These are phyloP conservation scores for Sciurus vulgaris DNA, from an alignment of 2,797 vertebrate genomes.

Conservation along the genomic window DNA sequence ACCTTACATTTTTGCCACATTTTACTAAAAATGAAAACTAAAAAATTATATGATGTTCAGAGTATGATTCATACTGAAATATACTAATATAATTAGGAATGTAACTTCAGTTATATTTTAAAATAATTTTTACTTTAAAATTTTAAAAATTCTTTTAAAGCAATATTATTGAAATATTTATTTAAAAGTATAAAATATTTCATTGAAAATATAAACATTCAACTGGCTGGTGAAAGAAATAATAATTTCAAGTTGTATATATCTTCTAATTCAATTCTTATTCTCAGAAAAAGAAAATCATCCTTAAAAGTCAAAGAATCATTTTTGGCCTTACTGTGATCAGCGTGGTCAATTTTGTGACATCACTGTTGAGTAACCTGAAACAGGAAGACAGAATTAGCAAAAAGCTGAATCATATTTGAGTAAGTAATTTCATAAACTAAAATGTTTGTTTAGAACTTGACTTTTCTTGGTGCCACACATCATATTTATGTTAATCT, in stretches of 20 bases:
- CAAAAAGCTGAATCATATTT: conserved; percentile 81
- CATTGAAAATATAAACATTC: conserved; percentile 56
- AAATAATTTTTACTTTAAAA: conserved; percentile 54
- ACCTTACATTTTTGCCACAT: conserved; percentile 56
- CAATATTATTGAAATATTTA: conserved; percentile 37
- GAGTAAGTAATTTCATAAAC: conserved; percentile 70
- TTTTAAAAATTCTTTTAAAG: conserved; percentile 41
- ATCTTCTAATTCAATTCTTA: conserved; percentile 51
- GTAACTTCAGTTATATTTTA: conserved; percentile 19
- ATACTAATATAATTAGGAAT: conserved; percentile 29
- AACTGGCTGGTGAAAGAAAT: conserved; percentile 17
- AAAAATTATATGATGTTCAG: background rate
- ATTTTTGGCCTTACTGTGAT: conserved; percentile 89
- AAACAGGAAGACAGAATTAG: conserved; percentile 87
- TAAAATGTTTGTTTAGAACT: conserved; percentile 58
- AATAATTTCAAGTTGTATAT: conserved; percentile 54
- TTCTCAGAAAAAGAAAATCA: conserved; percentile 53
- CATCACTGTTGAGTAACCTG: conserved; percentile 91
- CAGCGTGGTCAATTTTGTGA: conserved; percentile 88
- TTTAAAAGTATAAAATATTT: background rate
- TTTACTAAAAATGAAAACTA: conserved; percentile 44
- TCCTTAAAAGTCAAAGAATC: conserved; percentile 68
- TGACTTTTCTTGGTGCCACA: conserved; percentile 15
- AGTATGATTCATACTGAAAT: conserved; percentile 50
- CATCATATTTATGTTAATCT: conserved; percentile 37